These are phyloP conservation scores for Melanotaenia maccullochi DNA, from an alignment of 2,797 vertebrate species.

Conservation along the genomic window DNA sequence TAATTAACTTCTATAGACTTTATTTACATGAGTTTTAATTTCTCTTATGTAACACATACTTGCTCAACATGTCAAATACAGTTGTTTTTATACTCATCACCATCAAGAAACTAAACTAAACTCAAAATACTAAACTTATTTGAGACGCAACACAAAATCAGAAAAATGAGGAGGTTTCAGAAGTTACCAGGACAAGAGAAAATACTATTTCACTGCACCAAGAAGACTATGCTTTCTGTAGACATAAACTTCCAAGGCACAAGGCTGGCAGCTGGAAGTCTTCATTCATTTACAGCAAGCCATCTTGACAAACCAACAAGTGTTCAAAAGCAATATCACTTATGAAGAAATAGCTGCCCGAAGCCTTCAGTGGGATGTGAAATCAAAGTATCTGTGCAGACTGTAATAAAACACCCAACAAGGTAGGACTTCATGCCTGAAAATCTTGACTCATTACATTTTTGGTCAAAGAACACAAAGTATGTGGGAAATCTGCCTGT, in stretches of 20 bases:
- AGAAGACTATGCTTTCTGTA: background rate
- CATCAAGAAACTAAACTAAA: background rate
- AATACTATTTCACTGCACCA: background rate
- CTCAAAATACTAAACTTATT: background rate
- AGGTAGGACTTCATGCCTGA: too few species aligned
- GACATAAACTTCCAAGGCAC: background rate
- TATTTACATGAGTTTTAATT: background rate
- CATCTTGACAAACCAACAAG: background rate
- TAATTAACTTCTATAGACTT: background rate
- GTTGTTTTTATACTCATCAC: background rate
- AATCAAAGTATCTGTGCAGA: background rate
- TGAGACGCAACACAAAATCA: background rate
- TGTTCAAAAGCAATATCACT: background rate
- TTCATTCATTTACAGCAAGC: background rate
- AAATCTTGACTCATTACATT: background rate
- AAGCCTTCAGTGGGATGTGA: background rate
- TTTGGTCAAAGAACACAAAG: background rate
- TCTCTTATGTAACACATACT: background rate
- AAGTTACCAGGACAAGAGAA: background rate
- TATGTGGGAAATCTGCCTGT: constrained; percentile 2
- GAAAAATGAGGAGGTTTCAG: background rate
- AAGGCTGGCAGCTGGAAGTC: background rate
- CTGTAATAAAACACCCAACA: background rate
- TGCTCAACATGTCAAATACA: background rate
- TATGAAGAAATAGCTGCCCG: background rate